Evolutionary conservation across 2,888 invertebrate genomes (phyloP), one percentile per base, ranked within the genome.

Genomic region (Chymomyza procnemis): DNA sequence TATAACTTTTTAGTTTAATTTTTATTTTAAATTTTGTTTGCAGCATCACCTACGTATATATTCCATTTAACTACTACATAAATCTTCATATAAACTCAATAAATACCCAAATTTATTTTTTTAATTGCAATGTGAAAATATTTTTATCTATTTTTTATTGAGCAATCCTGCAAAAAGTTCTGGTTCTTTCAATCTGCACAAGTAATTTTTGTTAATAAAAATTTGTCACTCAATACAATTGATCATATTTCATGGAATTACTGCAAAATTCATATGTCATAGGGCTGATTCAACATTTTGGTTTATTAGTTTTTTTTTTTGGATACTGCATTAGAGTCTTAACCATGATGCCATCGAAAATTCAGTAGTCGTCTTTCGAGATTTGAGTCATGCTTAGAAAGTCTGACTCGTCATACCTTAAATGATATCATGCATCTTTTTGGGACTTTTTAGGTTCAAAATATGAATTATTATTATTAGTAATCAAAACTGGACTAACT

Each of bases 361-460:
- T 18, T 50, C 18, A 50, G 16, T 19, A 19, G 50, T n/a, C 9
- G 50, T 70, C 34, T 41, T 26, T 26, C 3, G 22, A 1, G 14
- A 4, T 18, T 61, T 77, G 77, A 77, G 67, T 77, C 80, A 77
- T 47, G 55, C 12, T 54, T 57, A n/a, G 56, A 66, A 48, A 66
- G 48, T 5, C 54, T 64, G 12, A 12, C 34, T 41, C 12, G 34
- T 71, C 71, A 59, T 54, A 14, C 9, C 4, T 21, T 47, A 9
- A 47, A 52, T 52, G 18, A n/a, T 55, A 12, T 41, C 34, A 41
- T 41, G 12, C 12, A n/a, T n/a, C n/a, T n/a, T n/a, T 41, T 12
- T 12, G 12, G 9, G 34, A 12, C 5, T 26, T 34, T 41, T 41
- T 41, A 1, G 12, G 34, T 5, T 14, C 12, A 41, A 41, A 41